Evolutionary conservation across 2,797 vertebrate species (phyloP).

Genomic region (Florisuga fusca): DNA sequence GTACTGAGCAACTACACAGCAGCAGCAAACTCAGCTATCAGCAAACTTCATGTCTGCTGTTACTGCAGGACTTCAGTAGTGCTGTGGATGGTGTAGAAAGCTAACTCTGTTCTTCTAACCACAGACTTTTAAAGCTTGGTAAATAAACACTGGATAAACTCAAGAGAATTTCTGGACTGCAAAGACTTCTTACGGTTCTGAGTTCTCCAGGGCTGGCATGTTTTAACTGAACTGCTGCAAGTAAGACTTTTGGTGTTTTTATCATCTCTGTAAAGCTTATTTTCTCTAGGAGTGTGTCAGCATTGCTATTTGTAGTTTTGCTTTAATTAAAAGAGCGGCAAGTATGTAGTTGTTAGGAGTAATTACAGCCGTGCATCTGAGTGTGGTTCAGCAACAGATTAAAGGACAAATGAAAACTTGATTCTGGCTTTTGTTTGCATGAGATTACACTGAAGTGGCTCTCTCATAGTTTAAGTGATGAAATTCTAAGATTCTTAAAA

Average conservation of each 20-base stretch:
- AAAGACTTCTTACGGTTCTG: conserved; percentile 70
- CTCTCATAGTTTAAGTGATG: conserved; percentile 39
- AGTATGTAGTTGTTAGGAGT: conserved; percentile 65
- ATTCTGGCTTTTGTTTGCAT: conserved; percentile 62
- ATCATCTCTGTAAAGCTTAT: conserved; percentile 68
- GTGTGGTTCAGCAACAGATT: conserved; percentile 14
- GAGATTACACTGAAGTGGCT: conserved; percentile 45
- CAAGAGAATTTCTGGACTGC: conserved; percentile 74
- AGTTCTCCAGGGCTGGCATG: conserved; percentile 75
- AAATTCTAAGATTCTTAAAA: conserved; percentile 31
- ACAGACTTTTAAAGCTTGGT: conserved; percentile 66
- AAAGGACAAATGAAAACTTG: conserved; percentile 30
- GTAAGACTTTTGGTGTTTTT: conserved; percentile 78
- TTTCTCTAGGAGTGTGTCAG: conserved; percentile 70
- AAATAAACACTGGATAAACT: conserved; percentile 77
- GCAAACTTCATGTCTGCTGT: conserved; percentile 70
- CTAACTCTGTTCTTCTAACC: conserved; percentile 58
- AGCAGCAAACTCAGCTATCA: conserved; percentile 69
- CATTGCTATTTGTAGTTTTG: conserved; percentile 59
- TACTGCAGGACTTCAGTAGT: conserved; percentile 61
- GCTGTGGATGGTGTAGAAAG: conserved; percentile 65
- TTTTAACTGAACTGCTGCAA: conserved; percentile 77
- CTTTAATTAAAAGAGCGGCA: conserved; percentile 62
- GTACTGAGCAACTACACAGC: conserved; percentile 79
- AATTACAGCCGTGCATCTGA: conserved; percentile 57